Evolutionary conservation across 2,888 invertebrate species (phyloP), one percentile per base, ranked within the genome.

Genomic region (Pseudolycoriella hygida): DNA sequence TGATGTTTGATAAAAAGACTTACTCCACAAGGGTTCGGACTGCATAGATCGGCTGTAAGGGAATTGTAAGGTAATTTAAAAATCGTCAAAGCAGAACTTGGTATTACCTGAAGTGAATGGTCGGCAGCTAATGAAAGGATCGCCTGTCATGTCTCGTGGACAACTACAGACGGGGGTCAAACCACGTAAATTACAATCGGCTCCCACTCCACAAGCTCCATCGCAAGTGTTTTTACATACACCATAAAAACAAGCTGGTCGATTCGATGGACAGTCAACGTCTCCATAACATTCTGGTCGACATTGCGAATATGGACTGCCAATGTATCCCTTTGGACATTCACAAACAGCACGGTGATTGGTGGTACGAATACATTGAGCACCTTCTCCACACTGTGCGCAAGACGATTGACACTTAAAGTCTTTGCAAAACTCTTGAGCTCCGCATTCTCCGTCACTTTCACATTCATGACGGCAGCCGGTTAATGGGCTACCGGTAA

Each of bases 401-500:
- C 88, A 88, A 1, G 86, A 80, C 53, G 76, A 79, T 50, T 73
- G 72, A 57, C 88, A 88, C 58, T 75, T 79, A 67, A 76, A 86
- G 54, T 74, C 71, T 46, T 79, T 71, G 57, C 88, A 89, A 46
- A 78, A 75, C 52, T 80, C 74, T 51, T 77, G 73, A 15, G 71
- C 60, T 2, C 75, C 70, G 55, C 86, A 87, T 54, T 87, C 86
- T 19, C 69, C 65, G 57, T 86, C 83, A 8, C 73, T 72, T 46
- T 86, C 86, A 56, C 86, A 87, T 63, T 88, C 87, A 57, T 85
- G 87, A 11, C 78, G 74, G 56, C 88, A 89, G 2, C 86, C 86
- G 19, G 68, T 60, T 42, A 84, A 59, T 10, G 88, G 84, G 56
- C 58, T 60, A 60, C 72, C 73, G 53, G 67, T 64, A 65, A 71